Conservation (phyloP, 2,113 vertebrate species). For the Tragulus kanchil region DNA sequence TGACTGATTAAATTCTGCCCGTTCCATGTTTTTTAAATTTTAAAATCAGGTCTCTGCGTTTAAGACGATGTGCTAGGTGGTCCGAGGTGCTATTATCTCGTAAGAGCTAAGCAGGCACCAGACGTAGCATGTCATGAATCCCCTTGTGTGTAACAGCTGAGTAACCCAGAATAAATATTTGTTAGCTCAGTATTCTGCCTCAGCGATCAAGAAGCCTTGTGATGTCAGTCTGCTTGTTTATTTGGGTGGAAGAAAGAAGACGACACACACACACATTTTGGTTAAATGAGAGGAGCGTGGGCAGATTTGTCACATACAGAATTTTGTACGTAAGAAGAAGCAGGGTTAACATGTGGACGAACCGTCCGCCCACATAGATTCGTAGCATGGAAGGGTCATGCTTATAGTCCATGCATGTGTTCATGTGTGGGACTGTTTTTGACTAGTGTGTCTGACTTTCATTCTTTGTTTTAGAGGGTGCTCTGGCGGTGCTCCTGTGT, state of each 20-base stretch:
- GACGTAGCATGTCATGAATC: conserved; percentile 86
- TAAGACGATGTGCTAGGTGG: conserved; percentile 85
- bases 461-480: background rate
- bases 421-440: conserved; percentile 4
- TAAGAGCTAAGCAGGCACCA: conserved; percentile 89
- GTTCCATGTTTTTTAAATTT: conserved; percentile 88
- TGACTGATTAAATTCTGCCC: conserved; percentile 92
- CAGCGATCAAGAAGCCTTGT: conserved; percentile 63
- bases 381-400: background rate
- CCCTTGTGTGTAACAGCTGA: conserved; percentile 89
- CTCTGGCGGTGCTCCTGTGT: conserved; percentile 55
- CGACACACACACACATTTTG: background rate
- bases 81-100: conserved; percentile 88
- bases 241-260: conserved; percentile 52
- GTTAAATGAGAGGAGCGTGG: background rate
- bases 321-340: background rate
- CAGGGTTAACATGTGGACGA: conserved; percentile 19
- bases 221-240: conserved; percentile 64
- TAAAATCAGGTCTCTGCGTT: conserved; percentile 86
- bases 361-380: background rate
- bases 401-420: background rate
- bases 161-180: conserved; percentile 95
- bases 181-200: conserved; percentile 90
- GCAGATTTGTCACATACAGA: background rate
- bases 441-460: background rate